Evolutionary conservation across 2,888 invertebrate species (phyloP).

Genomic region (Hesperia comma): DNA sequence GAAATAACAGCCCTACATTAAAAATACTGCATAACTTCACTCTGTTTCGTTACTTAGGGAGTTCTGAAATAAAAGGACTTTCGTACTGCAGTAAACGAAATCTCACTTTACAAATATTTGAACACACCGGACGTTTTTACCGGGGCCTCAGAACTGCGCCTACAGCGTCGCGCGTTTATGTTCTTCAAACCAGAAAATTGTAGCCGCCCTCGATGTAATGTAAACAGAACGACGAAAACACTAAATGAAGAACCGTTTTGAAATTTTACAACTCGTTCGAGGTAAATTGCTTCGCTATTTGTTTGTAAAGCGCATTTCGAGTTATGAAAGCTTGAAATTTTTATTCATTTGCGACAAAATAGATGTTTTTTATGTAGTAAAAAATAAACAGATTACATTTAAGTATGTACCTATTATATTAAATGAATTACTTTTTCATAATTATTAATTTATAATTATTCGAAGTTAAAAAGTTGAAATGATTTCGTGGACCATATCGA

Average conservation of each 20-base stretch:
- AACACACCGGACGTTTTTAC: slow-evolving; percentile 8
- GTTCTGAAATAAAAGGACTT: slow-evolving; percentile 6
- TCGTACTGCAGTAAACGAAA: slow-evolving; percentile 3
- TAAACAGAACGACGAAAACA: not conserved
- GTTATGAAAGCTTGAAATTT: not conserved
- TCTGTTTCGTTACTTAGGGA: not conserved
- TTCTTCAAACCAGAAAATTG: slow-evolving; percentile 21
- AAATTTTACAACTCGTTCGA: slow-evolving; percentile 2
- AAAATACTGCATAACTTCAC: not conserved
- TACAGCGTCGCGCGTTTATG: slow-evolving; percentile 12
- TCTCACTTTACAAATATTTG: slow-evolving; percentile 26
- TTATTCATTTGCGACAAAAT: not conserved
- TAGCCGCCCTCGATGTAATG: slow-evolving; percentile 6
- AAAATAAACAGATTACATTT: no score
- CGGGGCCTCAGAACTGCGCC: not conserved
- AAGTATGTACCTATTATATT: no score
- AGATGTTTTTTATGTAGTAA: no score
- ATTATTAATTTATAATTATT: no score
- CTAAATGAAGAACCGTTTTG: not conserved
- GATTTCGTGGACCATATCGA: no score
- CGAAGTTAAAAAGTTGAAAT: no score
- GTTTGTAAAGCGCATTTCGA: not conserved
- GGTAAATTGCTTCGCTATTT: slow-evolving; percentile 3
- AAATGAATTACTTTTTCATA: no score
- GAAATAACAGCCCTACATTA: no score